Evolutionary conservation across 2,888 invertebrate genomes (phyloP).

Genomic region (Netelia melanura): DNA sequence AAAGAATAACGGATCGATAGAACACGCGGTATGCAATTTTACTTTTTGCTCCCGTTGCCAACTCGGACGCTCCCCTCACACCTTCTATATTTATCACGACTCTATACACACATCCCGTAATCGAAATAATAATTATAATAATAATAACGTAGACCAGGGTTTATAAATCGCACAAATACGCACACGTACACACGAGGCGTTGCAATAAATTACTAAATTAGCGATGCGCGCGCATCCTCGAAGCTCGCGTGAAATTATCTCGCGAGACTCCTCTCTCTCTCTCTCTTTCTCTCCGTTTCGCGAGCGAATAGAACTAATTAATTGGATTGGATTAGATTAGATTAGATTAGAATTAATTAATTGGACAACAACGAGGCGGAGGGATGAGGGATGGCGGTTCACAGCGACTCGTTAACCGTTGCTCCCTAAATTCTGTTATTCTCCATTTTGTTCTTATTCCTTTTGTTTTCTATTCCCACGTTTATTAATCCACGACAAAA

Average conservation of each 20-base stretch:
- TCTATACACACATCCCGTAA: neutral
- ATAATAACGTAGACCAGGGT: neutral
- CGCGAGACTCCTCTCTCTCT: neutral
- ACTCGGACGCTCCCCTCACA: neutral
- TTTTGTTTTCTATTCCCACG: neutral
- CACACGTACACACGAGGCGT: neutral
- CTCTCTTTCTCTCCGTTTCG: neutral
- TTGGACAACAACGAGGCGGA: neutral
- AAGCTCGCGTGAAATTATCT: neutral
- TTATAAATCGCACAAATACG: neutral
- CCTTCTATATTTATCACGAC: neutral
- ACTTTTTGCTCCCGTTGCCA: neutral
- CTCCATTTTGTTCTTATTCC: neutral
- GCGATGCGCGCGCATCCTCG: neutral
- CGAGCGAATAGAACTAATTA: slow-evolving; percentile 23
- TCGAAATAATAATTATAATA: slow-evolving; percentile 10
- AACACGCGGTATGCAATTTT: slow-evolving; percentile 12
- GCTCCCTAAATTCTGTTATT: slow-evolving; percentile 11
- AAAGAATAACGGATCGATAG: slow-evolving; percentile 51
- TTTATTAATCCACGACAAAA: slow-evolving; percentile 23
- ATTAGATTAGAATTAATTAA: slow-evolving; percentile 50
- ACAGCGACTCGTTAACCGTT: neutral
- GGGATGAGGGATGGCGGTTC: no score
- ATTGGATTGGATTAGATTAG: slow-evolving; percentile 6
- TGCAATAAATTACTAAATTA: neutral